Percentiles rank a stretch among this genome's conserved stretches.
These are phyloP conservation scores for Nomada goodeniana DNA, from an alignment of 2,888 invertebrate species.

Conservation along the genomic window DNA sequence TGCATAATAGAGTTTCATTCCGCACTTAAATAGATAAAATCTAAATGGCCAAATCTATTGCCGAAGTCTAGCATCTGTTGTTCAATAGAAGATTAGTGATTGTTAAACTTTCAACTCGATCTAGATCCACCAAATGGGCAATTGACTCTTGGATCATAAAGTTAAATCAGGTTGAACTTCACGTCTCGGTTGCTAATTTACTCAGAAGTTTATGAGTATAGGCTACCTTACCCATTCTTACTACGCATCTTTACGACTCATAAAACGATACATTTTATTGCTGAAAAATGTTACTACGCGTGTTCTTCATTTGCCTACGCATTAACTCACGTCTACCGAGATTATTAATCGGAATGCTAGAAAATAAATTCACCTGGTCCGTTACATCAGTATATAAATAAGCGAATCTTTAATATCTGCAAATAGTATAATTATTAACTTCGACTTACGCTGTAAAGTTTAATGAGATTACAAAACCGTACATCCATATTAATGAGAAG, in stretches of 20 bases:
- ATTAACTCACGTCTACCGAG: no score
- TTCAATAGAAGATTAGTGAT: slow-evolving; percentile 9
- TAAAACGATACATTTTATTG: neutral
- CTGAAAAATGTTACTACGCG: no score
- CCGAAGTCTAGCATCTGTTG: slow-evolving; percentile 9
- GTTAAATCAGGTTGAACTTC: slow-evolving; percentile 39
- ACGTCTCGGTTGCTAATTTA: slow-evolving; percentile 31
- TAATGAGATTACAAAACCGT: neutral
- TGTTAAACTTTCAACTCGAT: slow-evolving; percentile 43
- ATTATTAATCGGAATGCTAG: no score
- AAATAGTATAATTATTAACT: neutral
- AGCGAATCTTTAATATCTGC: no score
- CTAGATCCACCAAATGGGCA: slow-evolving; percentile 29
- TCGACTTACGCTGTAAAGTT: neutral
- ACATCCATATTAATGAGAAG: no score
- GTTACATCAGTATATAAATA: no score
- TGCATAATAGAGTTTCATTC: neutral
- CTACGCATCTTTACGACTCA: neutral
- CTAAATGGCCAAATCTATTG: neutral
- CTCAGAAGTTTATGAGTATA: slow-evolving; percentile 10
- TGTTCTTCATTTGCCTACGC: no score
- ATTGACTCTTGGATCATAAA: slow-evolving; percentile 44
- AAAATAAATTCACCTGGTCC: no score
- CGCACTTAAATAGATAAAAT: neutral
- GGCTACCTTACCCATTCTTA: neutral